Evolutionary conservation across 2,113 vertebrate genomes (phyloP).

Genomic region (Hymenochirus boettgeri): DNA sequence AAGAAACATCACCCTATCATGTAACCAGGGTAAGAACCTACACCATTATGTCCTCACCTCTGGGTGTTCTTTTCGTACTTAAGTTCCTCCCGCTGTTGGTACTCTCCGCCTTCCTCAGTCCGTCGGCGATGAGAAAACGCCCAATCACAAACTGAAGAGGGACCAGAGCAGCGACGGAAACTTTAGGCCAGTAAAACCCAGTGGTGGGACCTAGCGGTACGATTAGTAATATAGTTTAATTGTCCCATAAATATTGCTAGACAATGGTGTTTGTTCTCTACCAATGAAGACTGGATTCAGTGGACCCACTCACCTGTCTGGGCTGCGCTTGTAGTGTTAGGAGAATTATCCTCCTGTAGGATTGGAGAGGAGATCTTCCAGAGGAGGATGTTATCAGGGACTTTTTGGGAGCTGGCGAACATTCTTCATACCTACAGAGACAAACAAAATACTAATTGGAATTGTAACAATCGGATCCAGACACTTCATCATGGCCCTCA

Average conservation of each 20-base stretch:
- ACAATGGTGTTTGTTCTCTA: not conserved
- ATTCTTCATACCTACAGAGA: slow-evolving; percentile 51
- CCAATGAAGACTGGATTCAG: not conserved
- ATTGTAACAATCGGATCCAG: too few species aligned
- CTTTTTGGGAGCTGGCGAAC: slow-evolving; percentile 49
- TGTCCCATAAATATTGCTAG: not conserved
- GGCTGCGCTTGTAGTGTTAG: slow-evolving; percentile 49
- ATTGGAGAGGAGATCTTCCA: slow-evolving; percentile 80
- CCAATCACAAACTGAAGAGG: not conserved
- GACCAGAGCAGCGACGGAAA: too few species aligned
- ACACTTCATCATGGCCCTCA: too few species aligned
- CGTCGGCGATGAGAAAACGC: too few species aligned
- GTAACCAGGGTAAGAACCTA: too few species aligned
- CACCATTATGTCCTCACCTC: too few species aligned
- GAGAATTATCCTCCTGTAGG: slow-evolving; percentile 80
- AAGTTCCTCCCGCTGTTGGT: too few species aligned
- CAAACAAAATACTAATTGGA: too few species aligned
- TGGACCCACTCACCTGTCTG: slow-evolving; percentile 53
- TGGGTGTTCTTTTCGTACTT: too few species aligned
- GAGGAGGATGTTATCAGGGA: slow-evolving; percentile 42
- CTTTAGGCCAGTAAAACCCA: not conserved
- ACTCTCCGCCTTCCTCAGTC: too few species aligned
- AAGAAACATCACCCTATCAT: too few species aligned
- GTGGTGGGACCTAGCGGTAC: not conserved
- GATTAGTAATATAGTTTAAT: not conserved